A percentile compares a stretch with the other conserved stretches of the same genome.
Conservation (phyloP, 1,140 invertebrate species). For the Mycetomoellerius zeteki region DNA sequence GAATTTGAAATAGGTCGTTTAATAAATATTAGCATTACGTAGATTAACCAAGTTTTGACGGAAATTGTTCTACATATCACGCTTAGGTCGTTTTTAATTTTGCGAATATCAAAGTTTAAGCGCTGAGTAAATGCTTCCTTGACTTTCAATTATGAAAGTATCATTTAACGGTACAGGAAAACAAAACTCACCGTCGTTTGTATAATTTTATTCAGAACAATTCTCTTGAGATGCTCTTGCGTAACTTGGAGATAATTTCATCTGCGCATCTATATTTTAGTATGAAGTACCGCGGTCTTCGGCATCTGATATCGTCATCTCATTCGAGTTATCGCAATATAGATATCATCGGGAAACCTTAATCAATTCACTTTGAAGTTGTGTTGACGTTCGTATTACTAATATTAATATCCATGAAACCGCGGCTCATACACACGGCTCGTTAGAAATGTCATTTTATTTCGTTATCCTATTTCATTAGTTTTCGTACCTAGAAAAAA, state of each 20-base stretch:
- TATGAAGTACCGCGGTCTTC: background rate
- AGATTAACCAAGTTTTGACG: slow-evolving; percentile 6
- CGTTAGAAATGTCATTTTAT: background rate
- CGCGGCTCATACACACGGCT: background rate
- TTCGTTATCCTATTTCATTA: slow-evolving; percentile 9
- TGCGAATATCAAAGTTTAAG: slow-evolving; percentile 11
- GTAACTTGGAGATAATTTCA: slow-evolving; percentile 22
- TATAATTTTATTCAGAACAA: slow-evolving; percentile 7
- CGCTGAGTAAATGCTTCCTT: background rate
- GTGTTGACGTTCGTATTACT: background rate
- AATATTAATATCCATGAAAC: slow-evolving; percentile 5
- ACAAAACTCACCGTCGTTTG: background rate
- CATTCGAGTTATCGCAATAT: background rate
- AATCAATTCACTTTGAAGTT: slow-evolving; percentile 16
- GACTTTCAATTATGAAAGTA: slow-evolving; percentile 18
- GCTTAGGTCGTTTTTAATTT: background rate
- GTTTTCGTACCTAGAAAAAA: background rate
- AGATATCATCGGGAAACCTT: background rate
- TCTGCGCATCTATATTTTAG: slow-evolving; percentile 19
- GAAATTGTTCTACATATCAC: background rate
- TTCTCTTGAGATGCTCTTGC: background rate
- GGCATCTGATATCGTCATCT: background rate
- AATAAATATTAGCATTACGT: slow-evolving; percentile 28
- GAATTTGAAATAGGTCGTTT: slow-evolving; percentile 26
- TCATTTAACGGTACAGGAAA: background rate